phyloP scores from a whole-genome alignment of 23 tunicate genomes.

The Trididemnum clinides region DNA sequence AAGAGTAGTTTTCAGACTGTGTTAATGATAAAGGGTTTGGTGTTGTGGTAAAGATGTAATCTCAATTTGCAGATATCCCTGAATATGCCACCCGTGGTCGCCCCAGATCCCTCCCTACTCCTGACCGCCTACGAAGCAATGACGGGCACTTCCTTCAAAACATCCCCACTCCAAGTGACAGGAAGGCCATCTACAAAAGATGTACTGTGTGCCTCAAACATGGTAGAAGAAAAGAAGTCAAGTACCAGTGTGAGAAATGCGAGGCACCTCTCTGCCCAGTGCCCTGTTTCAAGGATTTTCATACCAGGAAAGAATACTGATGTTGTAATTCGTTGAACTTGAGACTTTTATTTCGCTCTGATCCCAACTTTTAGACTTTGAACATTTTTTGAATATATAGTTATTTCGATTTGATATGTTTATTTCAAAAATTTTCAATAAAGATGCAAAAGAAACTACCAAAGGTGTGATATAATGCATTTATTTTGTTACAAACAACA shows the following conservation, averaged over 20 bases:
- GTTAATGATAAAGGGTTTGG: too few relatives aligned
- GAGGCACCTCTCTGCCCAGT: neutral
- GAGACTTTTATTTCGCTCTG: too few relatives aligned
- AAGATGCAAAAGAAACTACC: neutral
- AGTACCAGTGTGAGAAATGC: neutral
- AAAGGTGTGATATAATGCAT: neutral
- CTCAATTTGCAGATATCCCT: neutral
- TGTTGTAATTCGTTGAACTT: too few relatives aligned
- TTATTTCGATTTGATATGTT: neutral
- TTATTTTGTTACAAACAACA: too few relatives aligned
- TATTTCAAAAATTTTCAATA: neutral
- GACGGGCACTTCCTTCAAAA: neutral
- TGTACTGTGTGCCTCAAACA: neutral
- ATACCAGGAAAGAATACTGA: neutral
- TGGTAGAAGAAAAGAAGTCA: neutral
- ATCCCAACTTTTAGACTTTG: too few relatives aligned
- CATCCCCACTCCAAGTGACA: neutral
- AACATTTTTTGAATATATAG: neutral
- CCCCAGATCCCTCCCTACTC: too few relatives aligned
- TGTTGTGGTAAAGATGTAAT: too few relatives aligned
- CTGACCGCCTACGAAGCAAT: neutral
- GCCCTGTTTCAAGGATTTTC: neutral
- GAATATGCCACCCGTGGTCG: too few relatives aligned
- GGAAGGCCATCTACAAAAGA: neutral
- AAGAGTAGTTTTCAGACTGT: too few relatives aligned